Evolutionary conservation across 2,797 vertebrate species (phyloP).

Genomic region (Sebastes aleutianus): DNA sequence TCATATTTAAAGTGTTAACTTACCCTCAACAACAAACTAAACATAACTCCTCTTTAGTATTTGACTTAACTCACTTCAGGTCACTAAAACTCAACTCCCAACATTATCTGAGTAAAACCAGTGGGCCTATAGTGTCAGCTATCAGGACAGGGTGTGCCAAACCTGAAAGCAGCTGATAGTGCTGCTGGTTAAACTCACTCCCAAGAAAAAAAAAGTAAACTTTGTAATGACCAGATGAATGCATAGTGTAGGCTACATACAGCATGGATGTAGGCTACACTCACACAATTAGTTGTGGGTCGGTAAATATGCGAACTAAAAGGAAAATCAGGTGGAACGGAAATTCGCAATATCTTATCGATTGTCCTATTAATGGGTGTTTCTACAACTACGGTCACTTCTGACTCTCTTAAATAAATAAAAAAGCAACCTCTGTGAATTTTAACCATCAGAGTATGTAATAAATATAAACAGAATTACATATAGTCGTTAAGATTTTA

Average conservation of each 20-base stretch:
- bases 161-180: constrained; percentile 9
- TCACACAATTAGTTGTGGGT: neutral
- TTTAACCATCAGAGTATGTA: neutral
- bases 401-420: too few species aligned
- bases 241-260: neutral
- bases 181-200: neutral
- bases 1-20: too few species aligned
- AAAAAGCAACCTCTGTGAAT: neutral
- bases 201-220: neutral
- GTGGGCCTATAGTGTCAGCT: neutral
- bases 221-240: neutral
- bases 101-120: neutral
- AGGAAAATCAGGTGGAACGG: neutral
- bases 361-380: too few species aligned
- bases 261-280: neutral
- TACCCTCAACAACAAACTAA: too few species aligned
- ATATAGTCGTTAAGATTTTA: too few species aligned
- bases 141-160: neutral
- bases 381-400: too few species aligned
- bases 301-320: too few species aligned
- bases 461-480: neutral
- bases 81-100: neutral
- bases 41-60: too few species aligned
- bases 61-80: neutral
- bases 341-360: too few species aligned